phyloP scores from a whole-genome alignment of 2,797 vertebrate species.

The Propithecus deckenii region DNA sequence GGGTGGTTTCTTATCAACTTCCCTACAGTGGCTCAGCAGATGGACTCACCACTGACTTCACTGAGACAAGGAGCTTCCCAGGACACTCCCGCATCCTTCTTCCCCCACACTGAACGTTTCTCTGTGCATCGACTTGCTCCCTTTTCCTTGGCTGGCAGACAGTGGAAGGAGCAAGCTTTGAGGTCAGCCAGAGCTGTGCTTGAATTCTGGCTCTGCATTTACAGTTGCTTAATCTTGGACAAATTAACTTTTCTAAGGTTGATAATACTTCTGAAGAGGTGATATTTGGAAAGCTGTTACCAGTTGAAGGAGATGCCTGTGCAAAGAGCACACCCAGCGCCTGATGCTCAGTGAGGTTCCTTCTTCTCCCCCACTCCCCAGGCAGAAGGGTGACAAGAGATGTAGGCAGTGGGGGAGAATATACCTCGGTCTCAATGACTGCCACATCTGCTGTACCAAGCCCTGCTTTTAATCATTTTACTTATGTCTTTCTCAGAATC shows the following conservation, averaged over 20 bases:
- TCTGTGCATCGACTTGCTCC: background rate
- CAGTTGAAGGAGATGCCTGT: background rate
- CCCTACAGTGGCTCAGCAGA: background rate
- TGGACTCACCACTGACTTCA: background rate
- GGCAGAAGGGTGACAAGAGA: background rate
- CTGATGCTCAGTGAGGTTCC: background rate
- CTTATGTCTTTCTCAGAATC: constrained; percentile 2
- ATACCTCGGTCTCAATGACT: background rate
- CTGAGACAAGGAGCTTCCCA: background rate
- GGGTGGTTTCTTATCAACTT: background rate
- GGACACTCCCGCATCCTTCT: background rate
- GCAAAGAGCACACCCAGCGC: background rate
- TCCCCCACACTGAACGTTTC: background rate
- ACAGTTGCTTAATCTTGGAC: background rate
- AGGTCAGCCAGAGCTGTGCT: background rate
- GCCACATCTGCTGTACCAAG: background rate
- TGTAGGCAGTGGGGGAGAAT: background rate
- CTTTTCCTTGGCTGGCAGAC: background rate
- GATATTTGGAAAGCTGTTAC: background rate
- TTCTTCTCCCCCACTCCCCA: background rate
- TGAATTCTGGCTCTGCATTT: background rate
- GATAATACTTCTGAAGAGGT: background rate
- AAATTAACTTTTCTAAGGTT: background rate
- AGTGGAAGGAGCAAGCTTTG: background rate
- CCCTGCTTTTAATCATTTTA: background rate